Percentiles rank a stretch among this genome's conserved stretches.
These are phyloP conservation scores for Pipistrellus pygmaeus DNA, from an alignment of 2,797 vertebrate species.

Conservation along the genomic window DNA sequence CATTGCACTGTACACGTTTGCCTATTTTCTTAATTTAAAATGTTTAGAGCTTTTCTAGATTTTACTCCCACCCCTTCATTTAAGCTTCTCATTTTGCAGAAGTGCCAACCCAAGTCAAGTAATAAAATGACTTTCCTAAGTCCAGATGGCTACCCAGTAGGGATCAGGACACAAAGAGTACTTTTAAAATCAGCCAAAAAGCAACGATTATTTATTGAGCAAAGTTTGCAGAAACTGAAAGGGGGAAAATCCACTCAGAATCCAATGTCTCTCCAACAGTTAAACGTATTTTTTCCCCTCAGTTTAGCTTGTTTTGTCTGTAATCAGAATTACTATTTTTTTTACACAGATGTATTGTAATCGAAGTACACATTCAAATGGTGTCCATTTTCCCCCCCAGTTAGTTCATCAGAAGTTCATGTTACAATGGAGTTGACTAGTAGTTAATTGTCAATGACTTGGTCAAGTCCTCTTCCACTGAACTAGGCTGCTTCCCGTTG, in stretches of 20 bases:
- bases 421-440: not conserved
- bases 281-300: not conserved
- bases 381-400: not conserved
- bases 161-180: not conserved
- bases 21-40: constrained; percentile 44
- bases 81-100: constrained; percentile 29
- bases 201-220: not conserved
- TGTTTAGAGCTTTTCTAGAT: not conserved
- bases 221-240: constrained; percentile 30
- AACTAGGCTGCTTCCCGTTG: not conserved
- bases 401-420: not conserved
- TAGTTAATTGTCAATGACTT: not conserved
- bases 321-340: not conserved
- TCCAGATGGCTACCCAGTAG: not conserved
- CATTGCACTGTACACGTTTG: not conserved
- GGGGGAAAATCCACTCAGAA: not conserved
- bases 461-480: not conserved
- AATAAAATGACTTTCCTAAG: not conserved
- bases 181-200: constrained; percentile 40
- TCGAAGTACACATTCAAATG: not conserved
- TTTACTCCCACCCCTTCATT: not conserved
- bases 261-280: not conserved
- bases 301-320: not conserved
- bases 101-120: constrained; percentile 33
- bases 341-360: not conserved